Base-by-base conservation (phyloP, 2,888 invertebrate genomes). In the Schrankia costaestrigalis region DNA sequence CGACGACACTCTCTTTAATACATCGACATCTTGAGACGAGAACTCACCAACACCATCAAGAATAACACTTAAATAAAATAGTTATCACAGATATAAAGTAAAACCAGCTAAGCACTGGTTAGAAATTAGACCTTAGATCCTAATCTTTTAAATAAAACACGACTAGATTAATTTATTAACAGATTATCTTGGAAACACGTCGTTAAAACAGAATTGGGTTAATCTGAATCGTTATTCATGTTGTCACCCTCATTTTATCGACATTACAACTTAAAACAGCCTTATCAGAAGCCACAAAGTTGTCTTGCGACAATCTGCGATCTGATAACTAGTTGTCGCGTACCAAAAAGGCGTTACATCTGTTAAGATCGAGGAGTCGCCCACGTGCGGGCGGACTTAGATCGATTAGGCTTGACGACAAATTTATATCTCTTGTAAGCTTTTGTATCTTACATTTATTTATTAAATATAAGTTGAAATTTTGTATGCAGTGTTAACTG, bases 301-400 rank as follows among this genome's bases (percentile, higher is more conserved):
- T 33, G 46, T 55, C 34, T 5, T 11, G 32, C 29, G 39, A 48
- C 56, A 46, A 27, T 39, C n/a, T 23, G 17, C 39, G 23, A 54
- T 48, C 52, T 37, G 56, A 54, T 55, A 51, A 45, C 28, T 14
- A 11, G 10, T 25, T 26, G 35, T 41, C 32, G 31, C 35, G 41
- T 27, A 41, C 48, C 31, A 30, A 55, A 54, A 54, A 39, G 26
- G 35, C 47, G 26, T 34, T 38, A 19, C 30, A 34, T 37, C 34
- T 34, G 52, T 52, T 56, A 55, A 56, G 40, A 52, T 44, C 41
- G 30, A 34, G n/a, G 17, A 11, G 23, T 36, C 46, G 41, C 43
- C 54, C 41, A 48, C 54, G 15, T 27, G 21, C 4, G n/a, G 24
- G n/a, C 8, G 8, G n/a, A 28, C 21, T 39, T 9, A 40, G 31